Percentiles rank a stretch among this genome's conserved stretches.
These are phyloP conservation scores for Troilus luridus DNA, from an alignment of 2,888 invertebrate genomes.

Conservation along the genomic window DNA sequence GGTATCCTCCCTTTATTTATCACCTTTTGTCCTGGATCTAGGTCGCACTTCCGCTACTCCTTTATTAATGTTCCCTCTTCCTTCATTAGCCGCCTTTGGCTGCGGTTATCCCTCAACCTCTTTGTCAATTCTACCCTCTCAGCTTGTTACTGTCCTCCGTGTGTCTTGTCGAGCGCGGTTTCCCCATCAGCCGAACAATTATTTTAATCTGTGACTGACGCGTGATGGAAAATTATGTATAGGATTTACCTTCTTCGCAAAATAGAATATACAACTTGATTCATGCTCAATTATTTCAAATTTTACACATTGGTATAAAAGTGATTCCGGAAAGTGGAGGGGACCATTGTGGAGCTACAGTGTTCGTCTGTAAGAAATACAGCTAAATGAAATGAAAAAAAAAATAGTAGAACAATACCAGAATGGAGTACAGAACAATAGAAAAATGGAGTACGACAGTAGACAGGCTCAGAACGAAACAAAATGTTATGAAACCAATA, in stretches of 20 bases:
- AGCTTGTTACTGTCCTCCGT: not conserved
- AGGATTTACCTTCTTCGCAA: not conserved
- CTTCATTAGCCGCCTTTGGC: slow-evolving; percentile 47
- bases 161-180: not conserved
- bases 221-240: not conserved
- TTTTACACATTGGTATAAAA: too few species aligned
- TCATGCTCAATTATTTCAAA: not conserved
- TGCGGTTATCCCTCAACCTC: slow-evolving; percentile 39
- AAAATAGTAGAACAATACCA: too few species aligned
- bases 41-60: slow-evolving; percentile 44
- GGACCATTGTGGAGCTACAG: too few species aligned
- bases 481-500: too few species aligned
- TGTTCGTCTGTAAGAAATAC: too few species aligned
- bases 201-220: not conserved
- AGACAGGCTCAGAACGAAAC: too few species aligned
- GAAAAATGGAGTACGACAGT: too few species aligned
- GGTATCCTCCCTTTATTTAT: slow-evolving; percentile 33
- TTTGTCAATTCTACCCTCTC: slow-evolving; percentile 13
- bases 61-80: slow-evolving; percentile 40
- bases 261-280: not conserved
- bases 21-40: slow-evolving; percentile 44
- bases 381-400: too few species aligned
- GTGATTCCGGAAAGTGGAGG: too few species aligned
- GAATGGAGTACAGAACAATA: too few species aligned
- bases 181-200: not conserved